Evolutionary conservation across 2,113 vertebrate genomes (phyloP).

Genomic region (Ornithorhynchus anatinus): DNA sequence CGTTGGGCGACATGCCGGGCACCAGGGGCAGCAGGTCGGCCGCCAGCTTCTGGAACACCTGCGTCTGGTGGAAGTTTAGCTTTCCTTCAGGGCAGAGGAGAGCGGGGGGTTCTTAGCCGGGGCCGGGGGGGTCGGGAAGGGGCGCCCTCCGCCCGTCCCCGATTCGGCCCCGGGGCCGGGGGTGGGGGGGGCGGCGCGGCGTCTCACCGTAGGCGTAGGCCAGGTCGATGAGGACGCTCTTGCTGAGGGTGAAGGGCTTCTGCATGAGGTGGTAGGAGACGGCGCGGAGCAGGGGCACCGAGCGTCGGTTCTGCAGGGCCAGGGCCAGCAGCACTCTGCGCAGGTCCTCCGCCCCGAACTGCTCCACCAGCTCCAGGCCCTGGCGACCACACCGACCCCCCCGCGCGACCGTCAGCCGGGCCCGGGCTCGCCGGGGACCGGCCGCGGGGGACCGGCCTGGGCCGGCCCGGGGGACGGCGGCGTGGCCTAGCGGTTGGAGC

Average conservation of each 20-base stretch:
- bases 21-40: slow-evolving; percentile 76
- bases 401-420: background rate
- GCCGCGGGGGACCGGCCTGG: background rate
- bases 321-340: slow-evolving; percentile 72
- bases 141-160: background rate
- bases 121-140: background rate
- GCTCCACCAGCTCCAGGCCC: slow-evolving; percentile 86
- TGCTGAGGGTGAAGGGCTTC: slow-evolving; percentile 74
- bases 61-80: slow-evolving; percentile 84
- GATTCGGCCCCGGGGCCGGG: too few species aligned
- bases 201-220: slow-evolving; percentile 82
- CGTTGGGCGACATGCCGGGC: slow-evolving; percentile 51
- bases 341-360: slow-evolving; percentile 80
- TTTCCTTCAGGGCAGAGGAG: slow-evolving; percentile 75
- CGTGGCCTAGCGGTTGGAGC: too few species aligned
- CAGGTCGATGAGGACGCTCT: slow-evolving; percentile 77
- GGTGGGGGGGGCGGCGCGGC: accelerated
- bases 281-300: slow-evolving; percentile 83
- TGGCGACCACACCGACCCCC: slow-evolving; percentile 57
- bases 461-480: too few species aligned
- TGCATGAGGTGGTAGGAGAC: slow-evolving; percentile 88
- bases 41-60: slow-evolving; percentile 84
- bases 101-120: background rate
- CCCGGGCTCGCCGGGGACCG: background rate
- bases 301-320: slow-evolving; percentile 76